Base-by-base conservation (phyloP, 2,113 vertebrate species). In the Clarias magur region DNA sequence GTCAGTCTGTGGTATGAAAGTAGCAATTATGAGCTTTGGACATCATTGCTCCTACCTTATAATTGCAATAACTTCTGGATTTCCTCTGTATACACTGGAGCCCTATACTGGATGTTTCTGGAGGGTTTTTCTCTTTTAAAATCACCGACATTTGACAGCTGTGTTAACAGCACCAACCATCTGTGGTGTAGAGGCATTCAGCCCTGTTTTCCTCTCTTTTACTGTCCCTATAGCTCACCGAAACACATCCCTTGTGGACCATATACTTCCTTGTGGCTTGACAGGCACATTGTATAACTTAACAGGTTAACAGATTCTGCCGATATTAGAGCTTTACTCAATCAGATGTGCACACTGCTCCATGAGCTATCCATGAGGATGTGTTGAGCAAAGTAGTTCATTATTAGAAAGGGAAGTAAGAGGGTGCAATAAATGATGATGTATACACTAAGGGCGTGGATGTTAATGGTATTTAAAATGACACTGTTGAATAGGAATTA, bases 121-220 rank as follows among this genome's bases (percentile, higher is more conserved):
- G 8, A 67, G 60, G 25, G n/a, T 42, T 80, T 85, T 87, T 59
- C 73, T 80, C 42, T 57, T 59, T 70, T 67, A 82, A 54, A 80
- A 85, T 78, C 79, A 85, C 80, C 82, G 65, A 83, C 59, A 76
- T 90, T 63, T 89, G 87, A 89, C 94, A 94, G 93, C 91, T 94
- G 91, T 88, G 88, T 91, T 80, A 93, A 89, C 91, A 92, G 62
- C 65, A 30, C 89, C 84, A 87, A 91, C 87, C 84, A 92, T 92
- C 84, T 89, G 87, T 63, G 21, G 62, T 48, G 54, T 62, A 80
- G 57, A 88, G 34, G 65, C 76, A 72, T 60, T 62, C 73, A 59
- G 72, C 67, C 34, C 85, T 78, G 12, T 88, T 70, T 89, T 87
- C 60, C 84, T 88, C 30, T 65, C 59, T 87, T 60, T 83, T 88